Evolutionary conservation across 2,888 invertebrate genomes (phyloP).

Genomic region (Nephrotoma guestfalica): DNA sequence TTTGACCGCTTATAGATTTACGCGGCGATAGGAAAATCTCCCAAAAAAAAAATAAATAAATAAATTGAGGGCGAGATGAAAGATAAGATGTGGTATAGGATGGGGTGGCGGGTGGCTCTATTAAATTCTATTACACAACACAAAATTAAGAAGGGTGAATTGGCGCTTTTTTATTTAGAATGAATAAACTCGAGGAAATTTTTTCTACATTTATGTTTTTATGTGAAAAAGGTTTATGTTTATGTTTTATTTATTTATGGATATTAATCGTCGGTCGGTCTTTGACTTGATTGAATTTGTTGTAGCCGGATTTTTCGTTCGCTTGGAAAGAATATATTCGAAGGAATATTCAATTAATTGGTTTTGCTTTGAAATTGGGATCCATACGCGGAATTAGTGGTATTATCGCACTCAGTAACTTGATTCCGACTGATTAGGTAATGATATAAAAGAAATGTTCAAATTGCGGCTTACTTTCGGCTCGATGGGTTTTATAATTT

Average conservation of each 20-base stretch:
- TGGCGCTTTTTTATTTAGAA: not conserved
- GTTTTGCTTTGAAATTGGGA: not conserved
- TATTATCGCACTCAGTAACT: not conserved
- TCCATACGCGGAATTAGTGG: not conserved
- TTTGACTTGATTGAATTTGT: not conserved
- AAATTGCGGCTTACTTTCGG: not conserved
- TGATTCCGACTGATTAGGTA: not conserved
- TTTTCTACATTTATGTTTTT: not conserved
- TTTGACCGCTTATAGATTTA: not conserved
- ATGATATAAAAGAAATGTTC: not conserved
- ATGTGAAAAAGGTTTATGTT: not conserved
- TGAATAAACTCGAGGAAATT: not conserved
- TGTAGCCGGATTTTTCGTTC: not conserved
- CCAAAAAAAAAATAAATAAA: not conserved
- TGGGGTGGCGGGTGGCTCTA: not conserved
- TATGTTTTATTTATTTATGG: not conserved
- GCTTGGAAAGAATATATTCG: not conserved
- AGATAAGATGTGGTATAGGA: not conserved
- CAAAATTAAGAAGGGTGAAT: not conserved
- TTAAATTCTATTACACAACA: not conserved
- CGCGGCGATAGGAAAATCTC: not conserved
- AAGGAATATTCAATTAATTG: not conserved
- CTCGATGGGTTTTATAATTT: not conserved
- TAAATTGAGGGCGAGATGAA: not conserved
- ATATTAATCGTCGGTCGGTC: not conserved